Evolutionary conservation across 2,888 invertebrate species (phyloP).

Genomic region (Tenodera sinensis): DNA sequence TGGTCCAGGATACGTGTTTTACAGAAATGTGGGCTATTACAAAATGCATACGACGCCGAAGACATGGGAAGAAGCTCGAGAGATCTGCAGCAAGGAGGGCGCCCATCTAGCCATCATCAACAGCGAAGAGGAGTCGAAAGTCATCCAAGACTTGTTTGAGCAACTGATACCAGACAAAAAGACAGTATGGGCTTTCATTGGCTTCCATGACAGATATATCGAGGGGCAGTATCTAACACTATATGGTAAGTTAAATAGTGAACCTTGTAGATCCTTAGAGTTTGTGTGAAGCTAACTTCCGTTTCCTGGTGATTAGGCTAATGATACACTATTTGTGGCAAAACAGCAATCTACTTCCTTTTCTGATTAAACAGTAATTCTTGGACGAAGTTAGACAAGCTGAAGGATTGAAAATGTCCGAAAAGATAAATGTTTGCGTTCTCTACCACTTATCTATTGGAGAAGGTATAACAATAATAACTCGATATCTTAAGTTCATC

Average conservation of each 20-base stretch:
- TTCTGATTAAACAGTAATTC: too few species aligned
- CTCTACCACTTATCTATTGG: too few species aligned
- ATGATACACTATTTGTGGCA: too few species aligned
- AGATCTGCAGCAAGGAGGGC: conserved; percentile 22
- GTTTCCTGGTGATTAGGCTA: too few species aligned
- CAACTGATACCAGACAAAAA: conserved; percentile 8
- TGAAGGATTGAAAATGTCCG: too few species aligned
- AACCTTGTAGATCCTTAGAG: too few species aligned
- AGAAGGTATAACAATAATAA: too few species aligned
- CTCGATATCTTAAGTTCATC: too few species aligned
- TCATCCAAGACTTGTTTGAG: conserved; percentile 22
- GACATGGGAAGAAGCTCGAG: conserved; percentile 15
- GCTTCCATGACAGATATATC: conserved; percentile 29
- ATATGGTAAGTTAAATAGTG: conserved; percentile 11
- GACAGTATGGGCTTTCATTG: conserved; percentile 24
- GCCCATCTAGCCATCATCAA: conserved; percentile 33
- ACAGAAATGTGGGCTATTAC: conserved; percentile 23
- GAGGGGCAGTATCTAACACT: conserved; percentile 28
- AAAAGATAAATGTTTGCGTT: too few species aligned
- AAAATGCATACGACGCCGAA: conserved; percentile 13
- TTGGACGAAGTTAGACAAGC: too few species aligned
- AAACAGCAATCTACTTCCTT: too few species aligned
- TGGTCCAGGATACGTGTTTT: conserved; percentile 21
- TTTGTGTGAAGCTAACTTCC: too few species aligned
- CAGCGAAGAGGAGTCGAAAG: conserved; percentile 27